These are phyloP conservation scores for Mormyrops boulengeri DNA, from an alignment of 2,797 vertebrate genomes.

Conservation along the genomic window DNA sequence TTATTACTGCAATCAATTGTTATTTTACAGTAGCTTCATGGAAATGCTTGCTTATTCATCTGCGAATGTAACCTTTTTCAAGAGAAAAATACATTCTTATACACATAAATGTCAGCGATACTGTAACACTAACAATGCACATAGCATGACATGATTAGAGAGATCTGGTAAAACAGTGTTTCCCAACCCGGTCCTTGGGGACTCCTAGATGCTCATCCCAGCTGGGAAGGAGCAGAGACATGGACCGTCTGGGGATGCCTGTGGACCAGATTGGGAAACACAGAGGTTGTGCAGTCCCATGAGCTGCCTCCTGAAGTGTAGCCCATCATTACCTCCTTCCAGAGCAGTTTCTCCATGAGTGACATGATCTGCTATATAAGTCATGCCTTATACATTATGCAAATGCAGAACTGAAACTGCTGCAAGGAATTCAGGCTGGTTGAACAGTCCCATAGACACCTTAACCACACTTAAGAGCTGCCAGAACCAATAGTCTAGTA, in stretches of 20 bases:
- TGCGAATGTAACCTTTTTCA: background rate
- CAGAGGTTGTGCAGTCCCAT: background rate
- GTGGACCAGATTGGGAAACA: background rate
- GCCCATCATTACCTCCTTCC: background rate
- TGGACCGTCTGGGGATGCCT: background rate
- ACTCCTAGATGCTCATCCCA: background rate
- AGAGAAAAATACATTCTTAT: background rate
- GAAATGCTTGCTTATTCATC: background rate
- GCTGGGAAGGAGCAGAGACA: background rate
- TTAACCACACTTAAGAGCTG: background rate
- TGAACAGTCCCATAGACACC: background rate
- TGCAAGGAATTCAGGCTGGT: background rate
- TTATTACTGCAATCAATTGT: background rate
- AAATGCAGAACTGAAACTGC: background rate
- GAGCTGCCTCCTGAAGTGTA: background rate
- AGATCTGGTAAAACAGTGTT: background rate
- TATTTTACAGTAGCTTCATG: background rate
- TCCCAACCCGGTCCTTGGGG: background rate
- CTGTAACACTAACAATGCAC: background rate
- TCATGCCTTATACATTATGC: background rate
- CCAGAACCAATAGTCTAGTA: background rate
- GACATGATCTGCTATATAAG: background rate
- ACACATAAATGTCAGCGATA: background rate
- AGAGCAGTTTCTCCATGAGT: background rate
- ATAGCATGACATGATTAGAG: background rate